Base-by-base conservation (phyloP, 2,888 invertebrate species). In the Leptopilina syphax region DNA sequence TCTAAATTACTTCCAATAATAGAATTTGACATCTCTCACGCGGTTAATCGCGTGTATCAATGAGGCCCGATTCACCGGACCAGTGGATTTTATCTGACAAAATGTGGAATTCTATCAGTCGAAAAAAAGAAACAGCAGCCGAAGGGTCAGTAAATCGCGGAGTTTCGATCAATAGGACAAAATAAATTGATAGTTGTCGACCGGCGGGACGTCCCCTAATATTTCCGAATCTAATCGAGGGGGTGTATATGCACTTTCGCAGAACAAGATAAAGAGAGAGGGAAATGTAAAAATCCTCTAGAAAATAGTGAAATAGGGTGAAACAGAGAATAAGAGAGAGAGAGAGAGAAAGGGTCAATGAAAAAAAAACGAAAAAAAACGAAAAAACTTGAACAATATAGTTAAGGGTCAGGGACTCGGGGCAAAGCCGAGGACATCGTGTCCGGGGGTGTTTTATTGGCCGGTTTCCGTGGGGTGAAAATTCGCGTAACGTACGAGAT, bases 151-250 rank as follows among this genome's bases (percentile, higher is more conserved):
- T 80, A 65, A 82, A 82, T 81, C 83, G 83, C 80, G 70, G 82
- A 77, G 83, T 79, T 67, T 77, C 83, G 82, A 85, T 87, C 83
- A 86, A 84, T 87, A 85, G 84, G 83, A 87, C 87, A 88, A 89
- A 91, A 90, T 90, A 91, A 91, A 92, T 92, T 91, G 92, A 92
- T 91, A 91, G 91, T 90, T 89, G 90, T 88, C 91, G 91, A 91
- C 86, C 90, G 88, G 85, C 90, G 90, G 92, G 92, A 89, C 91
- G 92, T 92, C 92, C 92, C 92, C 92, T 92, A 92, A 92, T 92
- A 92, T 92, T 92, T 92, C 92, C 92, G 92, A 92, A 90, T 90
- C 90, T 92, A 92, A 92, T 91, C 91, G 91, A 91, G 88, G 91
- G 91, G 91, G 92, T 91, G 91, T 90, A 86, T 85, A 86, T 85